These are phyloP conservation scores for Nesoenas mayeri DNA, from an alignment of 2,113 vertebrate genomes.

Conservation along the genomic window DNA sequence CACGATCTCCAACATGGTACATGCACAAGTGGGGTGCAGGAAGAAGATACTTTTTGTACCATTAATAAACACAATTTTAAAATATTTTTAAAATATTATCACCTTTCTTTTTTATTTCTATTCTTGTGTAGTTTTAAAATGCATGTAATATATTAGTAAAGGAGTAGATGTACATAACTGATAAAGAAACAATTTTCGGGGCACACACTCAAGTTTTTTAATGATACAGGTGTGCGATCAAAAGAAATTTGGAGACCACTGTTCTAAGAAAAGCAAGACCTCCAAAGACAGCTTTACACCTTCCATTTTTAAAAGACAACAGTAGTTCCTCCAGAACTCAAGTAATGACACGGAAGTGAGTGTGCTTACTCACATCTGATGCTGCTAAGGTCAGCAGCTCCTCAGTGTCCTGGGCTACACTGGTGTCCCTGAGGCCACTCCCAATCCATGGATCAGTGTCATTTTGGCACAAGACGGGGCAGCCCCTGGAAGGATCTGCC, in stretches of 20 bases:
- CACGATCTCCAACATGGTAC: neutral
- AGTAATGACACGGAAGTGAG: neutral
- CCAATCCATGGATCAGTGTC: neutral
- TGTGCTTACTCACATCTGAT: neutral
- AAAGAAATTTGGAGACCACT: neutral
- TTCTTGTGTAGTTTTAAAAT: neutral
- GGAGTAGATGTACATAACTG: neutral
- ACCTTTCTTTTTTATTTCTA: neutral
- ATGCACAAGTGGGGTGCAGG: rapidly evolving
- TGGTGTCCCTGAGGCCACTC: rapidly evolving
- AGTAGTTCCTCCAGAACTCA: neutral
- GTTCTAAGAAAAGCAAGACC: neutral
- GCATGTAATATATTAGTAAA: neutral
- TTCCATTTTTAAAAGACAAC: neutral
- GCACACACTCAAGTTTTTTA: neutral
- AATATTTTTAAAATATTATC: neutral
- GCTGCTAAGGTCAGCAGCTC: neutral
- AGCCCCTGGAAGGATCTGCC: neutral
- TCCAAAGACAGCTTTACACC: neutral
- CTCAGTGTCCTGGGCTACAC: no score
- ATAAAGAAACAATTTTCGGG: neutral
- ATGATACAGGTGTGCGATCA: rapidly evolving
- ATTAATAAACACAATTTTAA: neutral
- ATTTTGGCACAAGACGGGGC: neutral
- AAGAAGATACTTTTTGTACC: neutral